These are phyloP conservation scores for Pipistrellus pygmaeus DNA, from an alignment of 2,797 vertebrate genomes.

Conservation along the genomic window DNA sequence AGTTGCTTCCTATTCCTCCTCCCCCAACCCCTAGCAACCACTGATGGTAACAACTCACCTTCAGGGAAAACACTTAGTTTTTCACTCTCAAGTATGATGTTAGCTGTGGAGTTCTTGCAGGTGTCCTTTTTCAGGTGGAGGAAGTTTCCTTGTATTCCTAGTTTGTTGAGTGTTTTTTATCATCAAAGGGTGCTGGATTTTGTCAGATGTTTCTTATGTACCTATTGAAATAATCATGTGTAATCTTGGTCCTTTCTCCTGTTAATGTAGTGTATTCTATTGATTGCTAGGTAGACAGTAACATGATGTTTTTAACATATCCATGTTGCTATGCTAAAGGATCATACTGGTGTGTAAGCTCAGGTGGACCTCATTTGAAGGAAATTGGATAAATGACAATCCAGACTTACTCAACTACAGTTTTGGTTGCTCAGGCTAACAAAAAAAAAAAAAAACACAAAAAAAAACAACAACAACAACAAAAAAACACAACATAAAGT, in stretches of 20 bases:
- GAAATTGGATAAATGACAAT: background rate
- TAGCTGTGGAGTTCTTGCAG: background rate
- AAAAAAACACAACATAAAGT: background rate
- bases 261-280: background rate
- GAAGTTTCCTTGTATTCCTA: background rate
- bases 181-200: background rate
- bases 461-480: too few species aligned
- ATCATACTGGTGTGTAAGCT: background rate
- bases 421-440: background rate
- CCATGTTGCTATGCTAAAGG: background rate
- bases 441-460: background rate
- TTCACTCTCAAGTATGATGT: background rate
- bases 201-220: background rate
- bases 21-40: background rate
- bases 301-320: background rate
- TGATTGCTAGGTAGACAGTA: background rate
- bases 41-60: background rate
- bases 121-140: background rate
- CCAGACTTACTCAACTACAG: background rate
- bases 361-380: background rate
- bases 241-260: background rate
- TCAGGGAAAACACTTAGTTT: background rate
- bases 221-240: background rate
- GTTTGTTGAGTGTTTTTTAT: background rate
- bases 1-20: background rate